phyloP scores from a whole-genome alignment of 2,888 invertebrate genomes.

The Julus scanicus region DNA sequence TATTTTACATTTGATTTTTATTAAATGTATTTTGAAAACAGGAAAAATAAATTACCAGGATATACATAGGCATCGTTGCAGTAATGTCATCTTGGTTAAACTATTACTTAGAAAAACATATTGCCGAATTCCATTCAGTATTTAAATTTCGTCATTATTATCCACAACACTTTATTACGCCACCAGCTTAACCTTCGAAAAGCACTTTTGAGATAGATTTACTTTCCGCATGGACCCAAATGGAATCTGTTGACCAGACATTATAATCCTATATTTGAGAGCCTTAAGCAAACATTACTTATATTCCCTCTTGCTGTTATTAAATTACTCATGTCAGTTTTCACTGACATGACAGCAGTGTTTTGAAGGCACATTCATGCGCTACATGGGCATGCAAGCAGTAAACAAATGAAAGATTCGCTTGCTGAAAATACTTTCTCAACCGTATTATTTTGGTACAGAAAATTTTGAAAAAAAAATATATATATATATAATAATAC shows the following conservation, averaged over 20 bases:
- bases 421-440: neutral
- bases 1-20: no score
- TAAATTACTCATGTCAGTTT: slow-evolving; percentile 27
- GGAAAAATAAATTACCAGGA: no score
- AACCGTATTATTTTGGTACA: neutral
- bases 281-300: slow-evolving; percentile 19
- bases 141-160: neutral
- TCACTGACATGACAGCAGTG: neutral
- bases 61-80: no score
- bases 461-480: neutral
- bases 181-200: neutral
- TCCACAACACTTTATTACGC: neutral
- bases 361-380: neutral
- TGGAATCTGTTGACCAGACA: neutral
- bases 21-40: no score
- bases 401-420: neutral
- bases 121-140: no score
- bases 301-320: slow-evolving; percentile 5
- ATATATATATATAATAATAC: neutral
- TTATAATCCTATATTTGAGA: neutral
- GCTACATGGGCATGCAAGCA: neutral
- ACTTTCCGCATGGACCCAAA: neutral
- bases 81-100: no score
- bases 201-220: neutral
- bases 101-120: no score